Base-by-base conservation (phyloP, 2,113 vertebrate species). In the Raja brachyura region DNA sequence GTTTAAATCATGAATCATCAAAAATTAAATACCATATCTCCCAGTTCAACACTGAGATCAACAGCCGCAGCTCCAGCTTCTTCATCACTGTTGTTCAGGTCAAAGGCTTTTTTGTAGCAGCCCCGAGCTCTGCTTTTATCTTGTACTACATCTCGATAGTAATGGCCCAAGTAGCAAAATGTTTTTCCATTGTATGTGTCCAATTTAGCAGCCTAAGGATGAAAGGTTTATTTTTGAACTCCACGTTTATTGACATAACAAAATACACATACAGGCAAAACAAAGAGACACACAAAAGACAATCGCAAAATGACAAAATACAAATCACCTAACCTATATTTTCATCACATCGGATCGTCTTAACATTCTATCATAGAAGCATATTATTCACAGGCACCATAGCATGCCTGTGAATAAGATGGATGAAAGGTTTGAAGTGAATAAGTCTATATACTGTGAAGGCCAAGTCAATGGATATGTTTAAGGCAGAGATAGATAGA, bases 91-190 rank as follows among this genome's bases (percentile, higher is more conserved):
- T 94, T 94, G 94, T 99, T 97, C 94, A 99, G 94, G 75, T 99
- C 97, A 95, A 99, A 99, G n/a, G 98, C 99, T 95, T 97, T 98
- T 95, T 96, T 98, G 94, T 98, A 99, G 95, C 99, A 99, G 28
- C 99, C 98, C 39, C 97, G 96, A 93, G 99, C 98, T 95, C 99
- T 96, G 63, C 93, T 97, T 94, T 77, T 96, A 95, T 99, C 98
- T 93, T 95, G 96, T 79, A 94, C 97, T 81, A 98, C 93, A 78
- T 98, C 97, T 94, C 96, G 96, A 94, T 99, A 99, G 95, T 97
- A 99, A 95, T 98, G 97, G 20, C 99, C 99, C 93, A 99, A 96
- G 94, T 97, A 98, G 94, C 94, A 95, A 95, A 99, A 99, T 63
- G 95, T 97, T 95, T 95, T 95, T 94, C 97, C 97, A 93, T 97